phyloP scores from a whole-genome alignment of 2,113 vertebrate species.

The Colinus virginianus region DNA sequence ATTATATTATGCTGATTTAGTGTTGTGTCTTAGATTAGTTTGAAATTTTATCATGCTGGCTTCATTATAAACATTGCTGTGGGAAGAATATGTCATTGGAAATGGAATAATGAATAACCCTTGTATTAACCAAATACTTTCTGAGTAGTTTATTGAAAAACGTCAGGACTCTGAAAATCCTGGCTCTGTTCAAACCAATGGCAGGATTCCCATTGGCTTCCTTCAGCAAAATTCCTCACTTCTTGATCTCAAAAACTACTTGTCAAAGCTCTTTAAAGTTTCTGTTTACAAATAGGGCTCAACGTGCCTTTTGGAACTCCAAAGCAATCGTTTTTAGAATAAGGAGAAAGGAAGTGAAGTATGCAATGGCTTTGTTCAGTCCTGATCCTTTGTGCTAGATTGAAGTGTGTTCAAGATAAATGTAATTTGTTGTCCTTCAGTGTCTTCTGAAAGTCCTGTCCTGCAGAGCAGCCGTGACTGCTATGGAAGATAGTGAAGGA shows the following conservation, averaged over 20 bases:
- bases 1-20: conserved; percentile 37
- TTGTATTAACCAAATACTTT: not conserved
- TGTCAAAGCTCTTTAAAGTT: not conserved
- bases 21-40: conserved; percentile 23
- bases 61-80: conserved; percentile 13
- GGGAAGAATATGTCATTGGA: conserved; percentile 42
- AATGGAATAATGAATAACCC: conserved; percentile 36
- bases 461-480: not conserved
- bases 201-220: not conserved
- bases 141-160: conserved; percentile 12
- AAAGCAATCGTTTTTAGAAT: not conserved
- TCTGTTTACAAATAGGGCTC: not conserved
- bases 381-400: not conserved
- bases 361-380: not conserved
- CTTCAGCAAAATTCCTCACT: not conserved
- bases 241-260: not conserved
- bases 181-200: not conserved
- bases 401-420: not conserved
- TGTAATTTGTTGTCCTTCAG: rapidly evolving
- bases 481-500: not conserved
- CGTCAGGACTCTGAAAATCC: not conserved
- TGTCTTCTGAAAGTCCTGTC: not conserved
- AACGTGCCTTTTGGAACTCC: not conserved
- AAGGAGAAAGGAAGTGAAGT: not conserved
- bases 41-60: conserved; percentile 31